Base-by-base conservation (phyloP, 2,888 invertebrate species). In the Epinotia demarniana region DNA sequence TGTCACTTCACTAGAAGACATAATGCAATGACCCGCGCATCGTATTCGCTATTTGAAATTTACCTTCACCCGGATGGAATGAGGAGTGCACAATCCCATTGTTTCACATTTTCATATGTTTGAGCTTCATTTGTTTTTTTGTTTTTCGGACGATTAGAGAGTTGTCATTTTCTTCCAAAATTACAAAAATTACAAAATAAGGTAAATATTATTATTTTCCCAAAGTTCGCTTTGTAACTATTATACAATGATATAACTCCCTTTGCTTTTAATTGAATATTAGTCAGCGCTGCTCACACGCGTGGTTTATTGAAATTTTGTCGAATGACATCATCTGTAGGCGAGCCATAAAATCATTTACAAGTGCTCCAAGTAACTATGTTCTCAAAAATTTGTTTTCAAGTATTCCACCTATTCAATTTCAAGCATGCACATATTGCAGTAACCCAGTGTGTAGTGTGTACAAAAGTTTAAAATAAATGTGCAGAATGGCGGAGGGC, bases 401-500 rank as follows among this genome's bases (percentile, higher is more conserved):
- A 81, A 84, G 80, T 80, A 82, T 62, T 79, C 77, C 57, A 79
- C 27, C 39, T 64, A 58, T 19, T 76, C 23, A 70, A 61, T 60
- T 43, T 68, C 55, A 74, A 63, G 74, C 49, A 58, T n/a, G 11
- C 43, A 66, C 43, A 80, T 79, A 78, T 81, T 82, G 78, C 78
- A 80, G 77, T 75, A 86, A 84, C 85, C 85, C 81, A 90, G 92
- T 93, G 88, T 83, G 85, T 87, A 88, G 93, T 90, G 90, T 92
- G 91, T 89, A 88, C 85, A 89, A 85, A 83, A 84, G 81, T 87
- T 81, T 84, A 81, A 89, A 81, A 89, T 89, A 85, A 87, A 86
- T 92, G 96, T 96, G 87, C 93, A 94, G 96, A 96, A 97, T 97
- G 97, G 97, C 97, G 95, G 97, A 97, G 95, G 97, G 97, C 94